phyloP scores from a whole-genome alignment of 2,888 invertebrate species.

The Chrysodeixis includens region DNA sequence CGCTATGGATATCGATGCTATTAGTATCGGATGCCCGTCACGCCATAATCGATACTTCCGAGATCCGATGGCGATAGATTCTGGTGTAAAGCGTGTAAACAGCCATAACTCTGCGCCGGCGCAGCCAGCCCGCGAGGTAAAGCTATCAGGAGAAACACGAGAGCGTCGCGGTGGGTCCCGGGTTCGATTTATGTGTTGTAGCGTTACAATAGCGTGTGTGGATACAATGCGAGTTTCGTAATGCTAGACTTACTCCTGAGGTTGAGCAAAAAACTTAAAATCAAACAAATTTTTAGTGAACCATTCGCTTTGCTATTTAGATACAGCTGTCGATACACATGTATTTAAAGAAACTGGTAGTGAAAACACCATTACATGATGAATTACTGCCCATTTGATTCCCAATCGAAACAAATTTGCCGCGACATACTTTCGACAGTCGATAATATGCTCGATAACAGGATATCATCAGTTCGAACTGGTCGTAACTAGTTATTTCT shows the following conservation, averaged over 20 bases:
- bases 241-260: background rate
- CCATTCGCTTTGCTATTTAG: background rate
- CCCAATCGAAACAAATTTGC: background rate
- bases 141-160: constrained; percentile 55
- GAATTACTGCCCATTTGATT: background rate
- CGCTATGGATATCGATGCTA: constrained; percentile 37
- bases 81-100: constrained; percentile 38
- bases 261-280: background rate
- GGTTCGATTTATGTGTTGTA: constrained; percentile 54
- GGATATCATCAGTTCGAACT: background rate
- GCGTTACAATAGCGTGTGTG: constrained; percentile 36
- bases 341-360: background rate
- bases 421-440: background rate
- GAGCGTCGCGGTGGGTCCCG: constrained; percentile 55
- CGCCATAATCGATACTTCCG: constrained; percentile 58
- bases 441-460: background rate
- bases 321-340: background rate
- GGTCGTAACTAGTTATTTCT: background rate
- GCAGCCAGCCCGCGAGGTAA: constrained; percentile 24
- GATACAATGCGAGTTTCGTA: constrained; percentile 6
- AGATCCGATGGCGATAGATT: constrained; percentile 58
- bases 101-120: constrained; percentile 39
- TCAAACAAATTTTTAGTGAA: background rate
- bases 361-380: background rate
- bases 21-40: constrained; percentile 20